Evolutionary conservation across 2,888 invertebrate species (phyloP), one percentile per base, ranked within the genome.

Genomic region (Ceriagrion tenellum): DNA sequence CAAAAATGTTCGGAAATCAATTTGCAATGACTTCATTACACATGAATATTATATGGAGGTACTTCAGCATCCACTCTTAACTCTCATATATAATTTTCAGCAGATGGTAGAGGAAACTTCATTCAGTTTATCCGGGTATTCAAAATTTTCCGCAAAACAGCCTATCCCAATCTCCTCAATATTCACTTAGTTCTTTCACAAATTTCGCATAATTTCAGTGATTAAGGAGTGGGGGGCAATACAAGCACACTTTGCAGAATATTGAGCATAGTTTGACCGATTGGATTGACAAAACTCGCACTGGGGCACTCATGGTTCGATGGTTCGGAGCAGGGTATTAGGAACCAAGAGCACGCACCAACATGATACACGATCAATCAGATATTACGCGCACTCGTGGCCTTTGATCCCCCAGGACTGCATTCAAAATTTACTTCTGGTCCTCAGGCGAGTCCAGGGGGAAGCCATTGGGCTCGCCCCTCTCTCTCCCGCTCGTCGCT

Each of bases 281-380:
- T 8, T 26, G 69, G 69, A 69, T 26, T 69, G 4, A 23, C 12
- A 26, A 69, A 69, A 69, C 59, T 69, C 69, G 23, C 26, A 35
- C 81, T 16, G 35, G 35, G 81, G 30, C 30, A 35, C 8, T 2
- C 81, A 35, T 13, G 81, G 30, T 18, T 13, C 81, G 81, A 18
- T 81, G 13, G 13, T 81, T 18, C 81, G n/a, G 35, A 13, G 81
- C 74, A 35, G 35, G 26, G 30, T 35, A 35, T 81, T 81, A 81
- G 26, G 30, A 35, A 30, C 35, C 18, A 18, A 35, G 81, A 35
- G 16, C 30, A 30, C 30, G 30, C 30, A 12, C 23, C 69, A 1
- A 26, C 69, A 69, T 69, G 69, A 81, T 30, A 81, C 81, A 18
- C 81, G 81, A 81, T 81, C 81, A 81, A 81, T 81, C 81, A 81